Evolutionary conservation across 1,140 invertebrate genomes (phyloP).

Genomic region (Pseudomyrmex concolor): DNA sequence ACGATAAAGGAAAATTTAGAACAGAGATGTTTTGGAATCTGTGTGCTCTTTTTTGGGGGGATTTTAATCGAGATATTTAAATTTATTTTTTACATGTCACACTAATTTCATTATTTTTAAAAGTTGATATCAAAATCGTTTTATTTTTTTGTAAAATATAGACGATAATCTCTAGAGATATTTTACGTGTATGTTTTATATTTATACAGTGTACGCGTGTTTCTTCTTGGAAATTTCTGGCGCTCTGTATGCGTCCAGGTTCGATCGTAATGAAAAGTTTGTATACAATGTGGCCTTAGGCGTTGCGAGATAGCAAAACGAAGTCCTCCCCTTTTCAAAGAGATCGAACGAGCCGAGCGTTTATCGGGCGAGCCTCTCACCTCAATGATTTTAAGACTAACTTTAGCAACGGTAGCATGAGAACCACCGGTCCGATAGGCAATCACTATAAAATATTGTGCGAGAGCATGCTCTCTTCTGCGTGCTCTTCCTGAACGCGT

Average conservation of each 20-base stretch:
- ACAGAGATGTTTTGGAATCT: too few species aligned
- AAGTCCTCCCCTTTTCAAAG: conserved; percentile 48
- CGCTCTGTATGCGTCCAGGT: conserved; percentile 4
- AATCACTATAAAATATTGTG: conserved; percentile 43
- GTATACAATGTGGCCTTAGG: conserved; percentile 61
- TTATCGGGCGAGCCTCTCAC: conserved; percentile 42
- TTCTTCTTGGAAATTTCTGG: not conserved
- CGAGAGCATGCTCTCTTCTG: conserved; percentile 1
- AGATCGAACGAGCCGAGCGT: conserved; percentile 49
- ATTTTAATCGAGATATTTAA: not conserved
- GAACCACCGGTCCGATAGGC: conserved; percentile 24
- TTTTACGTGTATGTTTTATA: not conserved
- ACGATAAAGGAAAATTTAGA: not conserved
- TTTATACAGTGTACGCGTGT: too few species aligned
- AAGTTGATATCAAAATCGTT: not conserved
- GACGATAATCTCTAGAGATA: not conserved
- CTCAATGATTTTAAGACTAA: conserved; percentile 48
- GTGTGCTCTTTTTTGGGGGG: too few species aligned
- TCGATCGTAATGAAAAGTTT: conserved; percentile 71
- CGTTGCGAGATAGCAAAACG: conserved; percentile 45
- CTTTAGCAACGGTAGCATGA: conserved; percentile 23
- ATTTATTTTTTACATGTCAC: not conserved
- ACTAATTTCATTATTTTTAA: not conserved
- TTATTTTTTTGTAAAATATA: not conserved
- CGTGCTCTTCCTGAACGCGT: not conserved